Base-by-base conservation (phyloP, 2,797 vertebrate species). In the Apogon hyalosoma region DNA sequence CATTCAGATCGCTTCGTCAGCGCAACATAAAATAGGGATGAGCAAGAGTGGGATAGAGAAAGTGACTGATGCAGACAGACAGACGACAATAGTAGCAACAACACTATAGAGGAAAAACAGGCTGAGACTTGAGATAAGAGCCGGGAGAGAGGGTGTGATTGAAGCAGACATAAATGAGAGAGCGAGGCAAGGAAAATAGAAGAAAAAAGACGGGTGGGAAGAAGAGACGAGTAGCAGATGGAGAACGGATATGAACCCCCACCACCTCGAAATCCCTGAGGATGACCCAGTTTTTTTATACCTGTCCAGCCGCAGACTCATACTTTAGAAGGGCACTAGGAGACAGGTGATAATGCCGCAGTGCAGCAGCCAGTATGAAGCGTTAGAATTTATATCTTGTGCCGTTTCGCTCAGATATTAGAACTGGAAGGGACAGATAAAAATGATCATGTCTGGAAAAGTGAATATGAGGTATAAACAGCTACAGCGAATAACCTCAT, bases 211-310 rank as follows among this genome's bases (percentile, higher is more conserved):
- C 3, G 47, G 43, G 19, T n/a, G 6, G 7, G 33, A 1, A 11
- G 24, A 53, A 38, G 46, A 60, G 50, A 62, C 47, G 48, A 38
- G 50, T 48, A 64, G 79, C 73, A 82, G 79, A 82, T 78, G 63
- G 66, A 68, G 18, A 21, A 46, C 8, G 49, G 75, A 73, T 79
- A 73, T 48, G 24, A 65, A 54, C 19, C 45, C 47, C n/a, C 15
- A 14, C 51, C 42, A 41, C 49, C 50, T 50, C 11, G 10, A 59
- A 71, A 68, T 66, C 65, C 63, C 42, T 40, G 47, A 13, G 6
- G 11, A 38, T 90, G 81, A 85, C 88, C 82, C 57, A 80, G 47
- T 81, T 89, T 65, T 21, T 28, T 71, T 53, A 13, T 73, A 80
- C 70, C 73, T 87, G 75, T 81, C 65, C 64, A 53, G 48, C 18